Evolutionary conservation across 92 coral and sea anemone species (phyloP), one percentile per base, ranked within the genome.

Genomic region (Siderastrea siderea): DNA sequence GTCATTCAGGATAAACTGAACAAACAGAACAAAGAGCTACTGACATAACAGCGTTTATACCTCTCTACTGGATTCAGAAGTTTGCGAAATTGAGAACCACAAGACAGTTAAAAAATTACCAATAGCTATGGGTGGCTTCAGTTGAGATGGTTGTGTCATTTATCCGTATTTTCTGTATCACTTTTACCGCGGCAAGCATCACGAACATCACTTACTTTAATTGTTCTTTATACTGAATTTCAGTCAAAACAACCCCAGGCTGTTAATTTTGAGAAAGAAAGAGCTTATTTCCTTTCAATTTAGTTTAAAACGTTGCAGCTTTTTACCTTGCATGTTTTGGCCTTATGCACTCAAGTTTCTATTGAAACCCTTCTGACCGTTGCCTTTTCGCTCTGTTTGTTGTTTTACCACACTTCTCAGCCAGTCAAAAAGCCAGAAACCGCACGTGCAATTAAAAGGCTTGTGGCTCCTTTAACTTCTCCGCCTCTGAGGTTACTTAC

Each of bases 201-300:
- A 10, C 51, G 48, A 44, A 8, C 3, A 38, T 68, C 51, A 3
- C 16, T 26, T 26, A 50, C 50, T 9, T 44, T 68, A 19, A 65
- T 26, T 57, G 7, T 57, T 57, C 61, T 57, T 57, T 57, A 7
- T 57, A 50, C 46, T 50, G 19, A 47, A 49, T 74, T 17, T 50
- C 78, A 74, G 63, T 74, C 78, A 52, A 74, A 74, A 53, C 63
- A 53, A 52, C 78, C 62, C 3, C 16, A 12, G 47, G 59, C 57
- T 17, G 1, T 73, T 53, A 38, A 3, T 72, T 57, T 55, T 26
- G 16, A 13, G 3, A 11, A 53, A 12, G 45, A 17, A 26, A 53
- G 43, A 53, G 47, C 63, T 74, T 74, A 9, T 26, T 19, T 74
- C 63, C 78, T 74, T 17, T 47, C 26, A 13, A 5, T 11, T 70